Conservation (phyloP, 2,113 vertebrate species). For the Mormyrus iriodes region DNA sequence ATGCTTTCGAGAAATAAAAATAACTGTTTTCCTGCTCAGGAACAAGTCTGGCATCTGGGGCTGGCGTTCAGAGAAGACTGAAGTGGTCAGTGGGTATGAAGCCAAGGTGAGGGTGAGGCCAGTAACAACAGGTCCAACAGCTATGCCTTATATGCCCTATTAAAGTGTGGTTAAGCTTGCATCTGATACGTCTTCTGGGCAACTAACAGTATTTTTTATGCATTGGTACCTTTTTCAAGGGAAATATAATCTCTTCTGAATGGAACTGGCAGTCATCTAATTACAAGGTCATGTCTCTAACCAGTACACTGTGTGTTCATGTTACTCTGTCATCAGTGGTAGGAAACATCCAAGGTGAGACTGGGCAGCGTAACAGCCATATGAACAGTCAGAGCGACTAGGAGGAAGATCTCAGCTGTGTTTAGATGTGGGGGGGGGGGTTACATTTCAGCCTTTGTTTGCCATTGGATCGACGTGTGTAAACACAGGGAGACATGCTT, state of each 20-base stretch:
- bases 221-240: neutral
- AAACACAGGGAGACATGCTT: neutral
- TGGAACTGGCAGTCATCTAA: neutral
- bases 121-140: neutral
- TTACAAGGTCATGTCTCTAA: neutral
- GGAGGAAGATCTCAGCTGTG: neutral
- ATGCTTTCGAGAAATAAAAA: neutral
- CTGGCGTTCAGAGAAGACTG: slow-evolving; percentile 92
- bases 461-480: neutral
- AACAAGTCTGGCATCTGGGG: slow-evolving; percentile 97
- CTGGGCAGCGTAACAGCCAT: neutral
- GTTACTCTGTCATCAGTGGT: neutral
- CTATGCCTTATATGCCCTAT: neutral
- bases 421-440: neutral
- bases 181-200: neutral
- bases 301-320: neutral
- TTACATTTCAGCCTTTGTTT: neutral
- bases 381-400: neutral
- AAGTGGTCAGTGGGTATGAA: slow-evolving; percentile 85
- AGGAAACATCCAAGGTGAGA: neutral
- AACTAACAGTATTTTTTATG: neutral
- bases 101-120: slow-evolving; percentile 71
- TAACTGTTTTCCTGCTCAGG: slow-evolving; percentile 48
- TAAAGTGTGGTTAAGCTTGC: neutral
- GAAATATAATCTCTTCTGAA: neutral